These are phyloP conservation scores for Pristis pectinata DNA, from an alignment of 2,797 vertebrate genomes.

Conservation along the genomic window DNA sequence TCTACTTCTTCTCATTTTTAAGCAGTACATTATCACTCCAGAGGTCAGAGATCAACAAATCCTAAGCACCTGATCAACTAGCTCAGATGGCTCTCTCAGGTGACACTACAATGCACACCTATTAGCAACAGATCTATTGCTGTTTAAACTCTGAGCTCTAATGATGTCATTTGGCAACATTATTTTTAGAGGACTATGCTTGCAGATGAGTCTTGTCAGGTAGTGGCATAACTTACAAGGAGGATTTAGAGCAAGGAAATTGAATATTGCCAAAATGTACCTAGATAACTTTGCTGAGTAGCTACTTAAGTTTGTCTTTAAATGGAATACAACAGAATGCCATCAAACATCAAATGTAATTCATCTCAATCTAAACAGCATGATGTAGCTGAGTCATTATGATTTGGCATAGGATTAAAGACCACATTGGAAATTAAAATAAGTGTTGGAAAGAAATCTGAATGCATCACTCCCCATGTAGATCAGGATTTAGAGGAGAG, in stretches of 20 bases:
- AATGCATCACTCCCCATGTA: background rate
- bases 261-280: background rate
- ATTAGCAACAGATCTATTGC: background rate
- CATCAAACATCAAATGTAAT: background rate
- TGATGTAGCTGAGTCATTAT: slow-evolving; percentile 3
- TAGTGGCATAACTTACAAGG: background rate
- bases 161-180: background rate
- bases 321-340: background rate
- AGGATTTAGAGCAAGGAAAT: background rate
- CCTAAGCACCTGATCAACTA: background rate
- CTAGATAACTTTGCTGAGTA: background rate
- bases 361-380: background rate
- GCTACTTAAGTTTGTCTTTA: background rate
- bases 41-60: background rate
- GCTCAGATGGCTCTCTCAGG: background rate
- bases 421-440: background rate
- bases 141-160: background rate
- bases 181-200: background rate
- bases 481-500: background rate
- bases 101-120: background rate
- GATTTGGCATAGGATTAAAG: slow-evolving; percentile 14
- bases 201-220: background rate
- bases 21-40: background rate
- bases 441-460: slow-evolving; percentile 12
- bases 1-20: background rate